phyloP scores from a whole-genome alignment of 2,113 vertebrate species.

The Elaphurus davidianus region DNA sequence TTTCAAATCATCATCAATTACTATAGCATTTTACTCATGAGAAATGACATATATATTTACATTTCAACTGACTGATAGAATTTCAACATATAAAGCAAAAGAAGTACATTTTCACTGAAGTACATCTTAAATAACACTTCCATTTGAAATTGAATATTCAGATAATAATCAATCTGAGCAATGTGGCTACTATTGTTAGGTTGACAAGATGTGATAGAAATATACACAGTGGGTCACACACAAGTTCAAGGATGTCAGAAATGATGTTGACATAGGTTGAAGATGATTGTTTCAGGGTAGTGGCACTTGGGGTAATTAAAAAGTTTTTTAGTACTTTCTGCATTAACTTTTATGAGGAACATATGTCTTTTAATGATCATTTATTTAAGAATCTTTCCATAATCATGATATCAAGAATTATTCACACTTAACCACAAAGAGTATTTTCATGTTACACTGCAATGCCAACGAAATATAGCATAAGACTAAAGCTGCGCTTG shows the following conservation, averaged over 20 bases:
- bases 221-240: background rate
- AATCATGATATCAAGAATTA: background rate
- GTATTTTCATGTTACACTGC: background rate
- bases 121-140: background rate
- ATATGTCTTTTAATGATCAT: background rate
- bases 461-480: background rate
- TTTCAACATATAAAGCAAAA: background rate
- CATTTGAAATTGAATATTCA: background rate
- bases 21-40: background rate
- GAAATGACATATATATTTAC: background rate
- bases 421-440: background rate
- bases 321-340: background rate
- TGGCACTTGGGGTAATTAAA: background rate
- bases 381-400: background rate
- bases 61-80: background rate
- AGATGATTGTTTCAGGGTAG: background rate
- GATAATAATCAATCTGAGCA: background rate
- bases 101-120: background rate
- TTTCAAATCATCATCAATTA: conserved; percentile 8
- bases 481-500: background rate
- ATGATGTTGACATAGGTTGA: background rate
- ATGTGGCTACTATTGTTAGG: background rate
- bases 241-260: background rate
- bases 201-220: background rate
- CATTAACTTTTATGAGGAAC: background rate